Evolutionary conservation across 2,113 vertebrate species (phyloP).

Genomic region (Bagarius yarrelli): DNA sequence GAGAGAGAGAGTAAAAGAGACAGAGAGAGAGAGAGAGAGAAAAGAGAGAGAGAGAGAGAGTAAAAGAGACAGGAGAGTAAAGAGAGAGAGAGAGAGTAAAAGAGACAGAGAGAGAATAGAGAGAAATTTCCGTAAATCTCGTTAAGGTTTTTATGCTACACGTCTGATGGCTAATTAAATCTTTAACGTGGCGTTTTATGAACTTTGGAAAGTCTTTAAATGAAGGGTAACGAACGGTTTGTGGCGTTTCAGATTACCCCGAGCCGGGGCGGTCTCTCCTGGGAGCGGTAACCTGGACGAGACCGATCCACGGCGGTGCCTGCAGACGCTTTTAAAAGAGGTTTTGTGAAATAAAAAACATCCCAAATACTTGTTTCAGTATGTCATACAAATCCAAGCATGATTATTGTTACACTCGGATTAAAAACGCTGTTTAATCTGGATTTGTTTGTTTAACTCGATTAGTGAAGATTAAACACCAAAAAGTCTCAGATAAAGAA

Average conservation of each 20-base stretch:
- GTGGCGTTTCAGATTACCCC: slow-evolving; percentile 80
- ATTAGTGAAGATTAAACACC: neutral
- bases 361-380: neutral
- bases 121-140: too few relatives aligned
- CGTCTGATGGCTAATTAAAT: too few relatives aligned
- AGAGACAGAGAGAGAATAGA: too few relatives aligned
- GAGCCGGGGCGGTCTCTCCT: slow-evolving; percentile 87
- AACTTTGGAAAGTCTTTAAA: too few relatives aligned
- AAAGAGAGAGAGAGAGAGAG: too few relatives aligned
- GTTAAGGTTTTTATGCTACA: too few relatives aligned
- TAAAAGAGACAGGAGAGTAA: too few relatives aligned
- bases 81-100: too few relatives aligned
- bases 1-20: too few relatives aligned
- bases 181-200: too few relatives aligned
- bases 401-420: neutral
- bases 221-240: too few relatives aligned
- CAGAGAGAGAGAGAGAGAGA: too few relatives aligned
- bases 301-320: slow-evolving; percentile 85
- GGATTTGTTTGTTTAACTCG: neutral
- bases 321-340: slow-evolving; percentile 86
- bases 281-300: slow-evolving; percentile 92
- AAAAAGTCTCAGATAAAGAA: neutral
- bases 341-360: slow-evolving; percentile 64
- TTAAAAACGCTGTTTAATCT: neutral
- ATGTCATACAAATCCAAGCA: neutral